Base-by-base conservation (phyloP, 2,797 vertebrate genomes). In the Ptychobarbus kaznakovi region DNA sequence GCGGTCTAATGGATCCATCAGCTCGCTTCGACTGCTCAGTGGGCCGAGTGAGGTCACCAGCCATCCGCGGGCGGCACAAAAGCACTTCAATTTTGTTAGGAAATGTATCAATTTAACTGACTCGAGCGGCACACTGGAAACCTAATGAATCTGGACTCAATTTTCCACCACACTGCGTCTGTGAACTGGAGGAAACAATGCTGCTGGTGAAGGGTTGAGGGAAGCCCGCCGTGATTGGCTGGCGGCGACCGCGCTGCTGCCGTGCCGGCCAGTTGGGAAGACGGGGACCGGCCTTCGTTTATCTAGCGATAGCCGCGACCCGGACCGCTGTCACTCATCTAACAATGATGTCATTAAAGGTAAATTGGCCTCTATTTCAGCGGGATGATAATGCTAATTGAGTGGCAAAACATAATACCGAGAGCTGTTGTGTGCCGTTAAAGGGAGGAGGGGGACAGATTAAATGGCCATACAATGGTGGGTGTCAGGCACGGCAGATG, bases 41-140 rank as follows among this genome's bases (percentile, higher is more conserved):
- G 97, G 98, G 98, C 98, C 96, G 97, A 97, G 96, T 96, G 97
- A 97, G 97, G 98, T 98, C 98, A 98, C 96, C 97, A 97, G 96
- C 97, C 98, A 97, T 98, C 97, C 97, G 95, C 96, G 96, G 97
- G 96, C 97, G 96, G 97, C 97, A 97, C 98, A 97, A 99, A 98
- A 99, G 97, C 98, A 99, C 98, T 99, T 99, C 98, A 99, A 99
- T 99, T 99, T 99, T 97, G 97, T 99, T 98, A 99, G 98, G 98
- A 99, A 99, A 99, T 99, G 98, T 99, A 99, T 99, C 98, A 99
- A 99, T 99, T 99, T 99, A 99, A 99, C 97, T 96, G 98, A 99
- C 97, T 98, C 97, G 96, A 97, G 97, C 98, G 96, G 97, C 96
- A 96, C 97, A 97, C 96, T 97, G 96, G 96, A 97, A 97, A 96